Percentiles rank a stretch among this genome's conserved stretches.
Evolutionary conservation across 2,113 vertebrate species (phyloP).

Genomic region (Pygoscelis adeliae): DNA sequence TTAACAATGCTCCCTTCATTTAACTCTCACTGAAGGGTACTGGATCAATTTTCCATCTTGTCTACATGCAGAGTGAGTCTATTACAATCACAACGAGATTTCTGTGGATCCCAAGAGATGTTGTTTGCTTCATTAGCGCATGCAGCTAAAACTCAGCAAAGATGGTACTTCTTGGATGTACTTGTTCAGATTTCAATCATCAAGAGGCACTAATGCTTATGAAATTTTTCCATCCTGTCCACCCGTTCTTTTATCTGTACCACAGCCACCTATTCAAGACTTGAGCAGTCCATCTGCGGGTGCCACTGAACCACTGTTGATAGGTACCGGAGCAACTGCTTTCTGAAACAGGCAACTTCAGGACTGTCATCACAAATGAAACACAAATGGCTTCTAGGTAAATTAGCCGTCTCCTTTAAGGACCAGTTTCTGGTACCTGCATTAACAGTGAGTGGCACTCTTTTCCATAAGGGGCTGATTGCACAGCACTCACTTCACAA

Average conservation of each 20-base stretch:
- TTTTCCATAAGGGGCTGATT: not conserved
- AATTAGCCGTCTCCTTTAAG: not conserved
- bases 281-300: not conserved
- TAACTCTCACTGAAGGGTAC: not conserved
- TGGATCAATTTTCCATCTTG: conserved; percentile 38
- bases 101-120: not conserved
- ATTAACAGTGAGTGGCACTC: not conserved
- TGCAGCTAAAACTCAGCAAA: not conserved
- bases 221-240: not conserved
- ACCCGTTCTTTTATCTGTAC: not conserved
- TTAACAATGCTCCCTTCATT: not conserved
- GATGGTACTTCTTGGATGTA: not conserved
- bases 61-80: not conserved
- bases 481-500: not conserved
- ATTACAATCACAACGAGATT: not conserved
- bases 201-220: not conserved
- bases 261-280: not conserved
- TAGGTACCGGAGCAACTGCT: not conserved
- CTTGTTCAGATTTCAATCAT: not conserved
- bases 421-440: not conserved
- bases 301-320: not conserved
- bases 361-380: not conserved
- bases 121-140: not conserved
- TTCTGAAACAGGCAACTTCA: not conserved
- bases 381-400: not conserved